Conservation (phyloP, 92 coral and sea anemone genomes). For the Virgularia gustaviana region DNA sequence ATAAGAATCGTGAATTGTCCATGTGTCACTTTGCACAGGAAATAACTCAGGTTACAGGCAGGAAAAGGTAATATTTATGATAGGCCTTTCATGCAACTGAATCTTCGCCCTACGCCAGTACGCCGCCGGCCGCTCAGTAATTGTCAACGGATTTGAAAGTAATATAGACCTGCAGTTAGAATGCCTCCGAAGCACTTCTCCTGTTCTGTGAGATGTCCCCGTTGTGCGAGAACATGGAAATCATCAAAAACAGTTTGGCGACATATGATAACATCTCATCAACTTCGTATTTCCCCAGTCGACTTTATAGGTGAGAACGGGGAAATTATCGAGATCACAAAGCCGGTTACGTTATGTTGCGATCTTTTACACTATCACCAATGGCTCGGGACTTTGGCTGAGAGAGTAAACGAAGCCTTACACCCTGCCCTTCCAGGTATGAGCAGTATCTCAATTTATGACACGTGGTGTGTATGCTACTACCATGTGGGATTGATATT, state of each 20-base stretch:
- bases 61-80: no score
- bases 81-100: no score
- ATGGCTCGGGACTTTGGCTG: not conserved
- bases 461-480: not conserved
- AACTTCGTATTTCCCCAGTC: slow-evolving; percentile 1
- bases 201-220: slow-evolving; percentile 11
- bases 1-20: no score
- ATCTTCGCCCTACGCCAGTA: no score
- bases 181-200: not conserved
- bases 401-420: no score
- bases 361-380: not conserved
- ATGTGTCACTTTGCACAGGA: no score
- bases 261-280: no score
- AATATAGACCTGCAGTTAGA: no score
- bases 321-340: not conserved
- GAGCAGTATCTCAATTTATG: not conserved
- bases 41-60: no score
- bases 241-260: no score
- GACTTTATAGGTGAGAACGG: not conserved
- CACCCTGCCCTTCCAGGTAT: not conserved
- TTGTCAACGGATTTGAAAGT: no score
- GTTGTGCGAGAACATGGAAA: not conserved
- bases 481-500: not conserved
- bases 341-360: not conserved
- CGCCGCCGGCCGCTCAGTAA: no score